Conservation (phyloP, 2,888 invertebrate genomes). For the Coenonympha glycerion region DNA sequence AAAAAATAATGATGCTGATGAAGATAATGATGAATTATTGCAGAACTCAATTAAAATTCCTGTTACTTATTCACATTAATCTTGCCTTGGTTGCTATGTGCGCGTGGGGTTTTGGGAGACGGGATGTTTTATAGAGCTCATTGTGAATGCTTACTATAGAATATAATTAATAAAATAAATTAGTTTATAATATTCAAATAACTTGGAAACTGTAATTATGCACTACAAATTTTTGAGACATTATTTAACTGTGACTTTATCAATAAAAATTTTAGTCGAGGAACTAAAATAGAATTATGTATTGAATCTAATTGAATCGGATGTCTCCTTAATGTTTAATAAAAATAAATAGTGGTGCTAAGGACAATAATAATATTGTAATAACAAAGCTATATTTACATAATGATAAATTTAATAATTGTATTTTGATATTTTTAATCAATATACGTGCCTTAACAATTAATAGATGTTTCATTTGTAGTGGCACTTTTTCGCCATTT, state of each 20-base stretch:
- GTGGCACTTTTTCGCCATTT: neutral
- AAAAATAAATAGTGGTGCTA: slow-evolving; percentile 47
- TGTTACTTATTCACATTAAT: slow-evolving; percentile 17
- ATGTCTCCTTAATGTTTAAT: too few relatives aligned
- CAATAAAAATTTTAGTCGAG: too few relatives aligned
- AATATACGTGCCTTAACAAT: slow-evolving; percentile 63
- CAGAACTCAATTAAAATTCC: neutral
- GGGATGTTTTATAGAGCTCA: slow-evolving; percentile 36
- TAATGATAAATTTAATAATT: slow-evolving; percentile 41
- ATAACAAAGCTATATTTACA: slow-evolving; percentile 44
- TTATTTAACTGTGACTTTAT: neutral
- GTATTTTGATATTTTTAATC: slow-evolving; percentile 47
- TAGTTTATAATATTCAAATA: neutral
- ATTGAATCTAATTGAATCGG: too few relatives aligned
- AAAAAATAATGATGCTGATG: neutral
- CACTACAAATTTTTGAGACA: neutral
- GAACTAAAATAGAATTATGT: too few relatives aligned
- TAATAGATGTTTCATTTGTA: slow-evolving; percentile 31
- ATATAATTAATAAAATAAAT: neutral
- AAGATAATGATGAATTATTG: neutral
- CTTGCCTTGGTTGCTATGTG: slow-evolving; percentile 71
- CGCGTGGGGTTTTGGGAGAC: slow-evolving; percentile 42
- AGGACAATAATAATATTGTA: slow-evolving; percentile 38
- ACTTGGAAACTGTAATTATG: neutral
- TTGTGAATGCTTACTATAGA: slow-evolving; percentile 12